Conservation (phyloP, 2,113 vertebrate genomes). For the Tupaia tana region DNA sequence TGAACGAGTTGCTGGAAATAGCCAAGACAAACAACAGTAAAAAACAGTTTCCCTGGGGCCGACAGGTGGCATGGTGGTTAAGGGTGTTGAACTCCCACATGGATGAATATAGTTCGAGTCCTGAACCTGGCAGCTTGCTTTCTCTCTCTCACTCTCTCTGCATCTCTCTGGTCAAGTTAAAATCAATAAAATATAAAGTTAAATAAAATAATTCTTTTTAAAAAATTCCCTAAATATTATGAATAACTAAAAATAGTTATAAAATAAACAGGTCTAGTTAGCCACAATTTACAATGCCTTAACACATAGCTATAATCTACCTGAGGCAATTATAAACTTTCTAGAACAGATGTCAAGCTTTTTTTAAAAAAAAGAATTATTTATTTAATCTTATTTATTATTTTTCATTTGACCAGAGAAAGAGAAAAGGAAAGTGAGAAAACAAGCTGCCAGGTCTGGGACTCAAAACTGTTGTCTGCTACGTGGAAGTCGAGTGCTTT, state of each 20-base stretch:
- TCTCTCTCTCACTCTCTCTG: too few species aligned
- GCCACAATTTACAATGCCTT: conserved; percentile 26
- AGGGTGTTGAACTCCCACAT: too few species aligned
- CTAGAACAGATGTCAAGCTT: conserved; percentile 26
- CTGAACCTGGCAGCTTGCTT: too few species aligned
- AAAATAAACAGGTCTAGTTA: background rate
- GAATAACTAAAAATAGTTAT: conserved; percentile 47
- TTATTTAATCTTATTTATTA: background rate
- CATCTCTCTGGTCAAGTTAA: too few species aligned
- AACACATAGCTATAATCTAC: conserved; percentile 11
- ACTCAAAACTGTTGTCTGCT: too few species aligned
- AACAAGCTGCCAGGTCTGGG: too few species aligned
- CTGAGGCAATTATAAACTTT: background rate
- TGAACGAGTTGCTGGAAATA: conserved; percentile 47
- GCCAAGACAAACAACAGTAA: conserved; percentile 46
- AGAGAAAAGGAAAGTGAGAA: too few species aligned
- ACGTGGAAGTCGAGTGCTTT: too few species aligned
- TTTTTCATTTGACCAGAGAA: too few species aligned
- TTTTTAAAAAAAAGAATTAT: conserved; percentile 26
- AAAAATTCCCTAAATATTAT: conserved; percentile 11
- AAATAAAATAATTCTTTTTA: background rate
- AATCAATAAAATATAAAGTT: too few species aligned
- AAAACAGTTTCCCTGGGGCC: background rate
- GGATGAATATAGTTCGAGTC: too few species aligned
- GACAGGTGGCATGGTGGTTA: too few species aligned